Base-by-base conservation (phyloP, 1,140 invertebrate species). In the Caerostris extrusa region DNA sequence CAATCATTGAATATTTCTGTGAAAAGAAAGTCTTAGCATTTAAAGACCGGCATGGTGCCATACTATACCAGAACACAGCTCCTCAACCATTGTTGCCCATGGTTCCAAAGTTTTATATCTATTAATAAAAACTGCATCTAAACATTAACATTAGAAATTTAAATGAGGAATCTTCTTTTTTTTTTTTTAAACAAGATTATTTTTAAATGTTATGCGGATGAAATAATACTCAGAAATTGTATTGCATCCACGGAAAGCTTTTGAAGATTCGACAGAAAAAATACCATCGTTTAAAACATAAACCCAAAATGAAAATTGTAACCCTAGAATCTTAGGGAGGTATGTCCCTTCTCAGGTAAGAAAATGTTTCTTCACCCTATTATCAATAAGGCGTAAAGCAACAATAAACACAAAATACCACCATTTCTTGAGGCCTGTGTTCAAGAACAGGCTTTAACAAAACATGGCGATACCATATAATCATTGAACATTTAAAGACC, bases 101-200 rank as follows among this genome's bases (percentile, higher is more conserved):
- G 69, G 3, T 77, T 77, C 50, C 8, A 12, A 34, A 77, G 69
- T 77, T 34, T 77, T 50, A 77, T 34, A 77, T 77, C 69, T 77
- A 77, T 77, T 77, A 77, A 77, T 50, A 77, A 77, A 50, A 77
- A 77, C 69, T 77, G 69, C 69, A 34, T 50, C 50, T 77, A 10
- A 77, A 77, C 69, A 77, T 34, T 34, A 34, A 34, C 34, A 34
- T 2, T 34, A 34, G 2, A 34, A 34, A 34, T 34, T 34, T 34
- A 34, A 34, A 34, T 34, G 34, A 34, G 34, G 34, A 34, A 34
- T 2, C 2, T 34, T 34, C 34, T 34, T 34, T 34, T 34, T 2
- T 34, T 34, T 34, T 34, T 34, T 34, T 1, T 34, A 34, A 34
- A 34, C 34, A 34, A 34, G 34, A 34, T 34, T 34, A 0, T 34